phyloP scores from a whole-genome alignment of 2,113 vertebrate genomes.

The Empidonax traillii region DNA sequence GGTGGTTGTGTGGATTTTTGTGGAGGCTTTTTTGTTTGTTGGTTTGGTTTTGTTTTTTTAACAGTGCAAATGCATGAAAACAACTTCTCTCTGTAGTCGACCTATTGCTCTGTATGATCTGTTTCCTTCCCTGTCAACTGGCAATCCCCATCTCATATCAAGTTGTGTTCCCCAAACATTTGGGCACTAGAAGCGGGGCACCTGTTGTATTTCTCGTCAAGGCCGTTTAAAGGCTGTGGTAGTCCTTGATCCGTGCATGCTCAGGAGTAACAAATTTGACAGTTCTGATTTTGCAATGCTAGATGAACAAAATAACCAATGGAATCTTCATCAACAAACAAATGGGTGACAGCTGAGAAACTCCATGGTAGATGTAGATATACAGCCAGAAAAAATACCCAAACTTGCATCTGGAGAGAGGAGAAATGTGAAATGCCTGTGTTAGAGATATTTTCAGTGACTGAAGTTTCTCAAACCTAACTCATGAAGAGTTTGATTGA shows the following conservation, averaged over 20 bases:
- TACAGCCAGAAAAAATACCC: background rate
- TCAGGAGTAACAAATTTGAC: background rate
- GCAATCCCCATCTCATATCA: background rate
- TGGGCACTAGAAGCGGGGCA: background rate
- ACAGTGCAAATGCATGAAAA: background rate
- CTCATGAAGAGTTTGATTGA: background rate
- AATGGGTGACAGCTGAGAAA: background rate
- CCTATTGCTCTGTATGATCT: background rate
- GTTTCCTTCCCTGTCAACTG: background rate
- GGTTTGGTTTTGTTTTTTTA: background rate
- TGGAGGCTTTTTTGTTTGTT: background rate
- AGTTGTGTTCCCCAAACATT: background rate
- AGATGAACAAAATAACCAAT: background rate
- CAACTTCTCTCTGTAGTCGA: background rate
- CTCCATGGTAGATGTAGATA: background rate
- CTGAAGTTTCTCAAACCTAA: background rate
- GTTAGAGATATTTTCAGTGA: background rate
- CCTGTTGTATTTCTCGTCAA: background rate
- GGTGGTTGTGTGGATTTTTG: background rate
- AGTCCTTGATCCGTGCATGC: background rate
- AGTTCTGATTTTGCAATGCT: background rate
- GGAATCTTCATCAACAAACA: background rate
- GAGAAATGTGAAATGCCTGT: background rate
- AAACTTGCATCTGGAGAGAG: background rate
- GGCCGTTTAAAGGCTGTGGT: background rate